Evolutionary conservation across 2,797 vertebrate genomes (phyloP).

Genomic region (Rachycentron canadum): DNA sequence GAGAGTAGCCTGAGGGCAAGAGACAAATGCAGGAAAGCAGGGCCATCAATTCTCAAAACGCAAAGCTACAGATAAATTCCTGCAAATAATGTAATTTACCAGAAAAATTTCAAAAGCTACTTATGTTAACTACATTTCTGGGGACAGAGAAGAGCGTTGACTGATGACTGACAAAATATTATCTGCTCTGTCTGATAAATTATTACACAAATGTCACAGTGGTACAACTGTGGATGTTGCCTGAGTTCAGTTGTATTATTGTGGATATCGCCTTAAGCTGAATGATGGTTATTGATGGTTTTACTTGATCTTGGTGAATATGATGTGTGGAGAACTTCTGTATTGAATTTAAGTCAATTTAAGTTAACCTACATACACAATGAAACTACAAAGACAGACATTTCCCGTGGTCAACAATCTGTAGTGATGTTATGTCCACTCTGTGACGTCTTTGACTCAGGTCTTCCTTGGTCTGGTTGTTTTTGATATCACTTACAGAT

Average conservation of each 20-base stretch:
- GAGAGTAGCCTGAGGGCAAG: conserved; percentile 90
- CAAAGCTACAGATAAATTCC: not conserved
- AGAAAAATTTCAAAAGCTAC: conserved; percentile 9
- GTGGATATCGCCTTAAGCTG: not conserved
- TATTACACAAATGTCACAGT: not conserved
- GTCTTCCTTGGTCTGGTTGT: not conserved
- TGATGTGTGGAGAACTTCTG: not conserved
- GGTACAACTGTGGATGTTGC: not conserved
- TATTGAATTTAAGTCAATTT: not conserved
- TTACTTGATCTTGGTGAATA: not conserved
- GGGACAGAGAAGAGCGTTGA: conserved; percentile 13
- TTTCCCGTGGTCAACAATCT: too few relatives aligned
- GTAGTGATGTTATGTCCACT: too few relatives aligned
- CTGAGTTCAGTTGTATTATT: not conserved
- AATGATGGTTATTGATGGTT: not conserved
- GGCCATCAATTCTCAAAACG: conserved; percentile 30
- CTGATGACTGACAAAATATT: conserved; percentile 26
- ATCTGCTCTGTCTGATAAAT: conserved; percentile 27
- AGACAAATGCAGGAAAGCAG: conserved; percentile 2
- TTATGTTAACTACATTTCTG: conserved; percentile 23
- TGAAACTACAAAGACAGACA: not conserved
- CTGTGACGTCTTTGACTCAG: not conserved
- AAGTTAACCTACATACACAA: not conserved
- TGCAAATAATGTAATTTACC: conserved; percentile 1
- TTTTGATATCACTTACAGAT: not conserved